A percentile compares a stretch with the other conserved stretches of the same genome.
Conservation (phyloP, 1,140 invertebrate species). For the Mercenaria mercenaria region DNA sequence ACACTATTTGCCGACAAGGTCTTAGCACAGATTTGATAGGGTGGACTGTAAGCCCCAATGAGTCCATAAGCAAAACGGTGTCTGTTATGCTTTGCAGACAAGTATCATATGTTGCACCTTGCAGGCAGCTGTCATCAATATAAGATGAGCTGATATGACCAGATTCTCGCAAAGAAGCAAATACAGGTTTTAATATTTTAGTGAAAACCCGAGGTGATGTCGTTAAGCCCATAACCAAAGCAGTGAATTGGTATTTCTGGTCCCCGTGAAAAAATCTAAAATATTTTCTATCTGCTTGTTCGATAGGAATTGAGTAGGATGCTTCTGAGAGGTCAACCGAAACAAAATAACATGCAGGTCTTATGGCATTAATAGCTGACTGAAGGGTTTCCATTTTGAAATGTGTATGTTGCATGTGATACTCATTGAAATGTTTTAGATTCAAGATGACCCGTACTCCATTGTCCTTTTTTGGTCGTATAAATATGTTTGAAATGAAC, state of each 20-base stretch:
- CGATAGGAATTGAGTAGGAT: not conserved
- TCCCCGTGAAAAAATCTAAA: conserved; percentile 4
- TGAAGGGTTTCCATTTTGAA: conserved; percentile 58
- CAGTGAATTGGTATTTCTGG: conserved; percentile 1
- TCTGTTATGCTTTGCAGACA: not conserved
- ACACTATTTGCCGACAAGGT: not conserved
- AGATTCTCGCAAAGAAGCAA: not conserved
- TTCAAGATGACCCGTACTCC: not conserved
- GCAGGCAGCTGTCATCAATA: conserved; percentile 34
- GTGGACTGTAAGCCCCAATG: not conserved
- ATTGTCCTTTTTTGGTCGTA: not conserved
- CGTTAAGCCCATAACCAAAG: not conserved
- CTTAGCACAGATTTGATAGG: not conserved
- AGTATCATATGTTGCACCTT: not conserved
- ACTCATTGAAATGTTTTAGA: conserved; percentile 12
- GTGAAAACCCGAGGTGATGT: conserved; percentile 26
- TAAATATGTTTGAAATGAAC: conserved; percentile 35
- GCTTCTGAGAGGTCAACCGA: conserved; percentile 56
- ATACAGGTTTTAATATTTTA: conserved; percentile 40
- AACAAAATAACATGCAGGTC: not conserved
- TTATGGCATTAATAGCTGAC: not conserved
- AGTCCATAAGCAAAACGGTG: not conserved
- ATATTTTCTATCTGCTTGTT: not conserved
- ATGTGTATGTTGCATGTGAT: not conserved
- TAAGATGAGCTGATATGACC: not conserved